These are phyloP conservation scores for Ambastaia sidthimunki DNA, from an alignment of 2,797 vertebrate genomes.

Conservation along the genomic window DNA sequence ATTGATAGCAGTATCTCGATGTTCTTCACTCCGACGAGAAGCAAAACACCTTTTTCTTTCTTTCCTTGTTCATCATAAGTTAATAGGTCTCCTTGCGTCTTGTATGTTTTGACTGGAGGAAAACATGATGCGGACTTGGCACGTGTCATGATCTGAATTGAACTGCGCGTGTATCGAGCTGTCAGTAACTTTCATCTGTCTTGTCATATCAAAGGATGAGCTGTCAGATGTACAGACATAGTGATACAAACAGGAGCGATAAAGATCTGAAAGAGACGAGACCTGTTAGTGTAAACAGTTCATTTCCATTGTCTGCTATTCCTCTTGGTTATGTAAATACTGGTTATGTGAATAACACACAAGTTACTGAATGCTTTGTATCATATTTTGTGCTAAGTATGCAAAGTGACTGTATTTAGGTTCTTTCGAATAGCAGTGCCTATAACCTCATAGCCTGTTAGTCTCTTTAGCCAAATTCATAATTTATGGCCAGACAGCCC, in stretches of 20 bases:
- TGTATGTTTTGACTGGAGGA: neutral
- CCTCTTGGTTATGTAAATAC: neutral
- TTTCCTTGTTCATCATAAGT: neutral
- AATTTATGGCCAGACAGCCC: slow-evolving; percentile 22
- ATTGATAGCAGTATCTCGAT: neutral
- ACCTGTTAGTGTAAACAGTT: neutral
- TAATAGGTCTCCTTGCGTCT: neutral
- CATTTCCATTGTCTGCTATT: neutral
- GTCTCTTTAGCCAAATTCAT: slow-evolving; percentile 23
- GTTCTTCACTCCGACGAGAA: neutral
- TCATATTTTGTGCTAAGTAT: neutral
- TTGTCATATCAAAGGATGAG: neutral
- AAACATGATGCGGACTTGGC: slow-evolving; percentile 29
- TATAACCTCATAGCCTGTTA: neutral
- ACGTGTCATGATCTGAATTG: slow-evolving; percentile 14
- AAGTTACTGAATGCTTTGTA: neutral
- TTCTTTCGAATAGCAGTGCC: neutral
- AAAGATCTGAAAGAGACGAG: no score
- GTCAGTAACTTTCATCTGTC: slow-evolving; percentile 8
- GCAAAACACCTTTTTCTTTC: neutral
- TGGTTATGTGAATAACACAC: slow-evolving; percentile 14
- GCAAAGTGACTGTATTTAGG: neutral
- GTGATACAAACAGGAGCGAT: neutral
- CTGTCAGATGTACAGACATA: neutral
- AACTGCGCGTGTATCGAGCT: slow-evolving; percentile 7